A percentile compares a stretch with the other conserved stretches of the same genome.
Evolutionary conservation across 2,113 vertebrate genomes (phyloP).

Genomic region (Astatoreochromis straeleni): DNA sequence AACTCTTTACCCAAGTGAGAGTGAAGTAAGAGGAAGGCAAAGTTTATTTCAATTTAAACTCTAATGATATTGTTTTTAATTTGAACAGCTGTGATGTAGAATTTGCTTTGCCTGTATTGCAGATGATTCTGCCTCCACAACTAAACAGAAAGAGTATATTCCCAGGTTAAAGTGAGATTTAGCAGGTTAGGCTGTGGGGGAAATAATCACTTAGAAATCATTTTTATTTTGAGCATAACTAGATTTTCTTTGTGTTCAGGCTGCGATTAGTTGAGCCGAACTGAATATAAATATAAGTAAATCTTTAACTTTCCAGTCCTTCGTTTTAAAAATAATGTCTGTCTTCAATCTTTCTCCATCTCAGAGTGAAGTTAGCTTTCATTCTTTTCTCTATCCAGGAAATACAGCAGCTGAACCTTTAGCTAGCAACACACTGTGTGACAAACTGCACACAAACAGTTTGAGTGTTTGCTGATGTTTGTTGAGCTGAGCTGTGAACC

Average conservation of each 20-base stretch:
- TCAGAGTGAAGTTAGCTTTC: neutral
- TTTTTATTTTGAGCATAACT: neutral
- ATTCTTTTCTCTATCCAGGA: neutral
- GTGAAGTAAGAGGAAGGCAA: neutral
- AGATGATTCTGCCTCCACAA: neutral
- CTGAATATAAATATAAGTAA: neutral
- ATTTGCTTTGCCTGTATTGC: neutral
- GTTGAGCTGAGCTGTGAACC: neutral
- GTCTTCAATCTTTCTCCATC: neutral
- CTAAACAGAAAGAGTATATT: neutral
- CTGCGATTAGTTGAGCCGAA: neutral
- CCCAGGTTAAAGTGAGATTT: neutral
- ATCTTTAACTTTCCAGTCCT: neutral
- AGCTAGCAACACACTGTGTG: neutral
- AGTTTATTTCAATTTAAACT: neutral
- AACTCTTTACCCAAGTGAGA: neutral
- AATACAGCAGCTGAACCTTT: neutral
- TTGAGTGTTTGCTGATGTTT: neutral
- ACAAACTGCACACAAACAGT: neutral
- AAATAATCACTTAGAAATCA: neutral
- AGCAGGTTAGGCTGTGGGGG: neutral
- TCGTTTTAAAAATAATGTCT: neutral
- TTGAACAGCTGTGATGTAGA: neutral
- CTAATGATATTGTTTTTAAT: neutral
- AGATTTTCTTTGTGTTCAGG: neutral